Evolutionary conservation across 23 tunicate genomes (phyloP), one percentile per base, ranked within the genome.

Genomic region (Botrylloides violaceus): DNA sequence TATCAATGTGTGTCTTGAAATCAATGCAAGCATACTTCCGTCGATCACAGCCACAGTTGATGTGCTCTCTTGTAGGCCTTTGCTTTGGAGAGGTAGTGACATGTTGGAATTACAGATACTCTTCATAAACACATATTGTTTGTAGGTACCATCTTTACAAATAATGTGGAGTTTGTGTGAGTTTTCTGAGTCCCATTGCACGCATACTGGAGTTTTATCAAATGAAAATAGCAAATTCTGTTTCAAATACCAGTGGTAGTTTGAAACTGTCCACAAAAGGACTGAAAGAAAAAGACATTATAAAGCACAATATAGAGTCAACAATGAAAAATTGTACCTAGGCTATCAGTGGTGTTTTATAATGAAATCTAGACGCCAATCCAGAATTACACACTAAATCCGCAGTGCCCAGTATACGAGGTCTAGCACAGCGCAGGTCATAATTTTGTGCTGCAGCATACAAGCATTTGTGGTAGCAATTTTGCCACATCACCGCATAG

Each of bases 221-320:
- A 47, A 43, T 37, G 29, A 12, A 32, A 71, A 76, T 23, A 31
- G 58, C 36, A 90, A 28, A 48, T 75, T 74, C 49, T 90, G 81
- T 48, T 90, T 90, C 34, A 90, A 59, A 33, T 75, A 58, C 97
- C 97, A 90, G 38, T 90, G 85, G 39, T 83, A 90, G 65, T 90
- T 90, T 38, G 97, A 77, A 49, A 73, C 78, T 20, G 81, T 58
- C 97, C 97, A 90, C 35, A 90, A 70, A n/a, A 74, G 89, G 2
- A 90, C 61, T 71, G 49, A 70, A 37, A 61, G 49, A n/a, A n/a
- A n/a, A n/a, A n/a, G n/a, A n/a, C n/a, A n/a, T n/a, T n/a, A n/a
- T n/a, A n/a, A n/a, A n/a, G n/a, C n/a, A n/a, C n/a, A n/a, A n/a
- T n/a, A n/a, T n/a, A n/a, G n/a, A n/a, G n/a, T n/a, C n/a, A n/a